Conservation (phyloP, 1,140 invertebrate species). For the Nomia melanderi region DNA sequence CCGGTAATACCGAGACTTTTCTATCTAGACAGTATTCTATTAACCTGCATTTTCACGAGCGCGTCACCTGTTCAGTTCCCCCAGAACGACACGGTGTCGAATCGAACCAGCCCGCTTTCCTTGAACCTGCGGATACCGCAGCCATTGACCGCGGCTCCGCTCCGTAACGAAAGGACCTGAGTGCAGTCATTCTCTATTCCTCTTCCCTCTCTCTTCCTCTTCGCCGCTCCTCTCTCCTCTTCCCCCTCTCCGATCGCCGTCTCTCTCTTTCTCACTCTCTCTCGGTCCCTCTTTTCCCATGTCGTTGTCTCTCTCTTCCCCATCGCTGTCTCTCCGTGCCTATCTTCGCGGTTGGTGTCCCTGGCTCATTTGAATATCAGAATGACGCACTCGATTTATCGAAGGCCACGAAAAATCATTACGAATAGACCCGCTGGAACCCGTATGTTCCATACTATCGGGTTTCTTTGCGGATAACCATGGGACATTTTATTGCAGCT, state of each 20-base stretch:
- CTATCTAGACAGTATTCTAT: conserved; percentile 62
- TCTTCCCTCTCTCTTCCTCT: conserved; percentile 40
- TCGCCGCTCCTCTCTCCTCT: conserved; percentile 30
- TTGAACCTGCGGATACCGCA: conserved; percentile 78
- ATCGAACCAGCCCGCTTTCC: conserved; percentile 78
- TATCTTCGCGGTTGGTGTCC: conserved; percentile 43
- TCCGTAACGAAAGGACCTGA: conserved; percentile 64
- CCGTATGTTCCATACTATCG: conserved; percentile 21
- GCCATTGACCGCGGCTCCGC: conserved; percentile 76
- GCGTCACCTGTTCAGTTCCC: conserved; percentile 71
- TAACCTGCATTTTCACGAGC: conserved; percentile 72
- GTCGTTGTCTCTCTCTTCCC: too few relatives aligned
- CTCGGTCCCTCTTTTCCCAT: neutral
- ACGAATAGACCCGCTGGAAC: neutral
- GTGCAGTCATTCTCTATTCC: conserved; percentile 54
- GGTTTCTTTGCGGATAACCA: neutral
- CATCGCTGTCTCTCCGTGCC: conserved; percentile 24
- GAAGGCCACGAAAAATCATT: conserved; percentile 39
- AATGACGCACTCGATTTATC: conserved; percentile 40
- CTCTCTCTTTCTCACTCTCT: neutral
- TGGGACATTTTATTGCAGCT: neutral
- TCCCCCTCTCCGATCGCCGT: neutral
- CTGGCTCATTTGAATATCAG: conserved; percentile 41
- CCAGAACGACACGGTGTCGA: conserved; percentile 68
- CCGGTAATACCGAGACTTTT: conserved; percentile 45